phyloP scores from a whole-genome alignment of 2,888 invertebrate species.

The Hypena proboscidalis region DNA sequence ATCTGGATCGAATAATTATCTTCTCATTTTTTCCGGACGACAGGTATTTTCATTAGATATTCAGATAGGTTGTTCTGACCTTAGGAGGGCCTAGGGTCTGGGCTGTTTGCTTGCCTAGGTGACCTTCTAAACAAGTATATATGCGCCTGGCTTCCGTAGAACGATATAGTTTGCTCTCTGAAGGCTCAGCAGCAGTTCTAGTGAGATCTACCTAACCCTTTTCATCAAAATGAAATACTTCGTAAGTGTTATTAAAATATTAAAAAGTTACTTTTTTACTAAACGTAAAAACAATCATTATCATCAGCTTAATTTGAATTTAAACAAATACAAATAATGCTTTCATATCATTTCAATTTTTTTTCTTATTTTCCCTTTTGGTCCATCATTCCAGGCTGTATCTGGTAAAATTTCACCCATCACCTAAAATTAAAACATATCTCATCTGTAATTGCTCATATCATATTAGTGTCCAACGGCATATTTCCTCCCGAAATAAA shows the following conservation, averaged over 20 bases:
- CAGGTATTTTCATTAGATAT: slow-evolving; percentile 71
- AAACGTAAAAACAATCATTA: background rate
- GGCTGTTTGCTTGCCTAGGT: slow-evolving; percentile 52
- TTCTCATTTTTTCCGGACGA: slow-evolving; percentile 58
- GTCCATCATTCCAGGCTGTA: no score
- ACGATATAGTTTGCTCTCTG: slow-evolving; percentile 75
- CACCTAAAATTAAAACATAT: no score
- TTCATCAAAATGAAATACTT: slow-evolving; percentile 77
- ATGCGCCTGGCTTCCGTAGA: slow-evolving; percentile 63
- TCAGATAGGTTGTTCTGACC: slow-evolving; percentile 66
- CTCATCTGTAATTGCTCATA: no score
- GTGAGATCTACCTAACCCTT: slow-evolving; percentile 61
- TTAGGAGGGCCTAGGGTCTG: slow-evolving; percentile 64
- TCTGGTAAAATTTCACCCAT: no score
- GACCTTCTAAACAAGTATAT: slow-evolving; percentile 76
- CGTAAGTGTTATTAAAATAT: slow-evolving; percentile 63
- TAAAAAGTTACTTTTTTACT: background rate
- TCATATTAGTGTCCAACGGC: no score
- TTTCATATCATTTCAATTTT: no score
- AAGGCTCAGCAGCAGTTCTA: slow-evolving; percentile 79
- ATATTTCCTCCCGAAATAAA: no score
- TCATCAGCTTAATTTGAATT: background rate
- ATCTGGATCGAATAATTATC: slow-evolving; percentile 51
- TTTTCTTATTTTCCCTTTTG: no score
- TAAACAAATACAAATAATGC: no score